phyloP scores from a whole-genome alignment of 2,888 invertebrate genomes.

The Drosophila putrida region DNA sequence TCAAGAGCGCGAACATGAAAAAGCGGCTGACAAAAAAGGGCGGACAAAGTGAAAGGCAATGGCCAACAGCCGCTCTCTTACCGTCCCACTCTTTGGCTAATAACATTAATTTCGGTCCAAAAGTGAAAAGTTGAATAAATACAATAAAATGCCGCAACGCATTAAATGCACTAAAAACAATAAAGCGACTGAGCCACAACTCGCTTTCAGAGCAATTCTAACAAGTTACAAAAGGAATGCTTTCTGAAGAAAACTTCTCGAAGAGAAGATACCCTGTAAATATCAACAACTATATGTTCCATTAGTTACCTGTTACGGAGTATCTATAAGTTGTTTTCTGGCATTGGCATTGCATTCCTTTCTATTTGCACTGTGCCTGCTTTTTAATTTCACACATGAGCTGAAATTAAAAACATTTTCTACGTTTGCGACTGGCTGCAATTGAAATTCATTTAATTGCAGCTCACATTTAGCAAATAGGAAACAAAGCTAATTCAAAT shows the following conservation, averaged over 20 bases:
- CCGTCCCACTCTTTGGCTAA: constrained; percentile 15
- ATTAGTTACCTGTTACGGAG: not conserved
- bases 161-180: constrained; percentile 33
- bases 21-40: constrained; percentile 24
- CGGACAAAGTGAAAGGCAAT: constrained; percentile 32
- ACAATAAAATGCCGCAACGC: constrained; percentile 25
- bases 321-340: constrained; percentile 3
- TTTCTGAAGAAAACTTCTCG: not conserved
- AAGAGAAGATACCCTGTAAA: not conserved
- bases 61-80: not conserved
- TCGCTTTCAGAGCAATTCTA: constrained; percentile 17
- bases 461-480: constrained; percentile 16
- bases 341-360: not conserved
- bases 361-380: constrained; percentile 32
- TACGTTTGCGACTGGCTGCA: constrained; percentile 37
- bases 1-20: constrained; percentile 49
- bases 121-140: constrained; percentile 20
- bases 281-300: not conserved
- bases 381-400: constrained; percentile 76
- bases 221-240: constrained; percentile 2
- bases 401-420: constrained; percentile 56
- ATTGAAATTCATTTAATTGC: constrained; percentile 54
- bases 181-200: constrained; percentile 2
- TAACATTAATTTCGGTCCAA: constrained; percentile 56
- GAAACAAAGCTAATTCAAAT: constrained; percentile 12